A percentile compares a stretch with the other conserved stretches of the same genome.
Conservation (phyloP, 1,140 invertebrate genomes). For the Dysdera silvatica region DNA sequence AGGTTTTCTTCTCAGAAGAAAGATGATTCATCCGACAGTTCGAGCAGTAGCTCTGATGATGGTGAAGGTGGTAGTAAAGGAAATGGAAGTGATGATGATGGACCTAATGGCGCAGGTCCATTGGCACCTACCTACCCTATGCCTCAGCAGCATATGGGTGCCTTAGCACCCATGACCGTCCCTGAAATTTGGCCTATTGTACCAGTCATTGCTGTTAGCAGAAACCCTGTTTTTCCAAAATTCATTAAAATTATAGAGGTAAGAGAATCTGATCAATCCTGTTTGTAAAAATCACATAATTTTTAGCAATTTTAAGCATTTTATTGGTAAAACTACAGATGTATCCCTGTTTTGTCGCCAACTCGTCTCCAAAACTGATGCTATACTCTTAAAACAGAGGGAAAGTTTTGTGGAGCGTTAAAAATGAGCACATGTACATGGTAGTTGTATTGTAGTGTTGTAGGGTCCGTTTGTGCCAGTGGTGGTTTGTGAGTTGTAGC, state of each 20-base stretch:
- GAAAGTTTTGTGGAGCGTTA: no score
- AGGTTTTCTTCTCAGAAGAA: slow-evolving; percentile 17
- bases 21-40: slow-evolving; percentile 3
- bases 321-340: no score
- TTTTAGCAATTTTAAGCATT: no score
- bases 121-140: not conserved
- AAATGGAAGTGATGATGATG: not conserved
- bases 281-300: no score
- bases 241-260: slow-evolving; percentile 98
- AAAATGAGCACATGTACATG: no score
- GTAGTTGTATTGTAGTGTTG: no score
- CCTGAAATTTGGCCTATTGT: slow-evolving; percentile 94
- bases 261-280: slow-evolving; percentile 28
- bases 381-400: no score
- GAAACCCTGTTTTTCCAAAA: slow-evolving; percentile 93
- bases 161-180: slow-evolving; percentile 53
- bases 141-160: slow-evolving; percentile 14
- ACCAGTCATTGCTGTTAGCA: slow-evolving; percentile 84
- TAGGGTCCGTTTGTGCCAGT: no score
- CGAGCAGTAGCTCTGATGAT: not conserved
- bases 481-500: no score
- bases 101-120: not conserved
- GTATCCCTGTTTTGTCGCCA: no score
- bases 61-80: not conserved
- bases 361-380: no score